Evolutionary conservation across 2,797 vertebrate species (phyloP), one percentile per base, ranked within the genome.

Genomic region (Eospalax fontanierii): DNA sequence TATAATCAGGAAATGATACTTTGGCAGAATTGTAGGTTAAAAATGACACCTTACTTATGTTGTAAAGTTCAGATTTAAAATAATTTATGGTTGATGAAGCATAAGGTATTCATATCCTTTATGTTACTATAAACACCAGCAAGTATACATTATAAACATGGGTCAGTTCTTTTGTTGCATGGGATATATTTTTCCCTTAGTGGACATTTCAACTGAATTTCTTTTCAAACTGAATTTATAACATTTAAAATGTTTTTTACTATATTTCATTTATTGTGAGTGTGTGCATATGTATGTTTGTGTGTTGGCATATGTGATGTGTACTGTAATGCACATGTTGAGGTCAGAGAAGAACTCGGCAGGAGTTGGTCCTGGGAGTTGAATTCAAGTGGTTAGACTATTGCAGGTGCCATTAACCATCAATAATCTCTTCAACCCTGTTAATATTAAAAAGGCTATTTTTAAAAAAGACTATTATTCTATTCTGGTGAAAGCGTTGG

Each of bases 1-100:
- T 91, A 61, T 90, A 95, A 71, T 89, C 79, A 85, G 38, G 30
- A 94, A 93, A 75, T 81, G 1, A 80, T 79, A 88, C 50, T 96
- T 89, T 89, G 26, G 35, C 26, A 90, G 83, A 84, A 78, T 92
- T 46, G 65, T 89, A 80, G 28, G 59, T 86, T 89, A 84, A 76
- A 92, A 95, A 94, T 84, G 21, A 61, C 89, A 28, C 16, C 28
- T 82, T 46, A 24, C 86, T 38, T 87, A 91, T 50, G 46, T 86
- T 6, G 63, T 95, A 40, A 22, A 87, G 79, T 85, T 91, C 70
- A 89, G 30, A 83, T 30, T 85, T 82, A 66, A 65, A 87, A 80
- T 28, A 59, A 87, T 35, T 10, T 84, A 38, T 82, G 65, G 70
- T 76, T 94, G 59, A 57, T 91, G 66, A 93, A 15, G 61, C 2